Conservation (phyloP, 1,140 invertebrate genomes). For the Acromyrmex charruanus region DNA sequence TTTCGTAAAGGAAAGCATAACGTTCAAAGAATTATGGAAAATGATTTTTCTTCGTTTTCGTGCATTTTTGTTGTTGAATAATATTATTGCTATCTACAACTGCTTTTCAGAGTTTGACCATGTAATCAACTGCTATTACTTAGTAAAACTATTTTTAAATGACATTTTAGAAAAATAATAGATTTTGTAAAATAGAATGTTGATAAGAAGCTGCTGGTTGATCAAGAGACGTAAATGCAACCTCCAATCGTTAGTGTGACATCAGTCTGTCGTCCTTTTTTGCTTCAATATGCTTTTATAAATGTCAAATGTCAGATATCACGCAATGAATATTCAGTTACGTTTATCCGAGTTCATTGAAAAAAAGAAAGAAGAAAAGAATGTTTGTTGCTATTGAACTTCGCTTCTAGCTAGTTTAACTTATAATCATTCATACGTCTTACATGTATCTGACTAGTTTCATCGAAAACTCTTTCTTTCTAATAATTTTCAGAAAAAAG, state of each 20-base stretch:
- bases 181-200: background rate
- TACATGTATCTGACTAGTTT: background rate
- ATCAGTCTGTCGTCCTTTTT: background rate
- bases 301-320: background rate
- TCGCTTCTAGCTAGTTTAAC: background rate
- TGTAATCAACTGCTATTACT: background rate
- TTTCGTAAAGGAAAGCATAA: no score
- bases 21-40: no score
- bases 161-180: background rate
- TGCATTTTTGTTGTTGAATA: no score
- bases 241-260: background rate
- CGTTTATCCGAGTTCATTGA: background rate
- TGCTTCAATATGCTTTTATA: background rate
- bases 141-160: background rate
- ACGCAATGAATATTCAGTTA: constrained; percentile 11
- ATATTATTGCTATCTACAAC: no score
- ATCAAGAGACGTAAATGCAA: no score
- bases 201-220: no score
- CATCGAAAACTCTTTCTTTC: background rate
- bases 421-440: background rate
- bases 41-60: no score
- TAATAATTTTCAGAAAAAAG: background rate
- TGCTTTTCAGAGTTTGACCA: background rate
- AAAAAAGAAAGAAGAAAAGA: background rate
- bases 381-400: background rate